These are phyloP conservation scores for Leucoma salicis DNA, from an alignment of 2,888 invertebrate species.

Conservation along the genomic window DNA sequence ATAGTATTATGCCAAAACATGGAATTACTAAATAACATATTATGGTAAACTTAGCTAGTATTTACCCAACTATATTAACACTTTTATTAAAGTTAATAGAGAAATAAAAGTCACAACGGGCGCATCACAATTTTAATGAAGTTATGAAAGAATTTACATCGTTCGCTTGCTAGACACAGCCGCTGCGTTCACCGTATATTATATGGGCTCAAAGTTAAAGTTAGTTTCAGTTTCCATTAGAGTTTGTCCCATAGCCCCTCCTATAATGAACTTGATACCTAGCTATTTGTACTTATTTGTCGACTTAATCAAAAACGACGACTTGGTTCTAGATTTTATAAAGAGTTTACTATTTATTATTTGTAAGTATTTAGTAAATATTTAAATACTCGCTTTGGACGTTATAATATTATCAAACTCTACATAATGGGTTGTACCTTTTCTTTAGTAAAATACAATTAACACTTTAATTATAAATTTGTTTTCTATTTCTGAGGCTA, in stretches of 20 bases:
- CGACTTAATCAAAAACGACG: not conserved
- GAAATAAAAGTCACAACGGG: slow-evolving; percentile 7
- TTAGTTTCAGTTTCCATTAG: not conserved
- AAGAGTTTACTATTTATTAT: too few species aligned
- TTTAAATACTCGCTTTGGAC: too few species aligned
- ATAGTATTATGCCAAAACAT: too few species aligned
- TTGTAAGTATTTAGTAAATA: too few species aligned
- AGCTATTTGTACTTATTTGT: not conserved
- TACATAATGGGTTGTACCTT: too few species aligned
- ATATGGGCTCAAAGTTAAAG: not conserved
- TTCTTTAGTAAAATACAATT: too few species aligned
- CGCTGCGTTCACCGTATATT: not conserved
- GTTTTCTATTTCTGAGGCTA: too few species aligned
- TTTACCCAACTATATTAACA: not conserved
- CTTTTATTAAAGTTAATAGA: not conserved
- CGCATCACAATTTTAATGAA: slow-evolving; percentile 28
- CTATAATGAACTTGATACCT: not conserved
- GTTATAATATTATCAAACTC: too few species aligned
- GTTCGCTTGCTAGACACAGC: not conserved
- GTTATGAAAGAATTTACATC: slow-evolving; percentile 6
- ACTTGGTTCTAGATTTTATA: too few species aligned
- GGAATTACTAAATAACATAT: too few species aligned
- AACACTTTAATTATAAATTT: too few species aligned
- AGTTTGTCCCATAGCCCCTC: not conserved
- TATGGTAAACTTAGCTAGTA: too few species aligned